Conservation (phyloP, 2,888 invertebrate genomes). For the Plutella xylostella region DNA sequence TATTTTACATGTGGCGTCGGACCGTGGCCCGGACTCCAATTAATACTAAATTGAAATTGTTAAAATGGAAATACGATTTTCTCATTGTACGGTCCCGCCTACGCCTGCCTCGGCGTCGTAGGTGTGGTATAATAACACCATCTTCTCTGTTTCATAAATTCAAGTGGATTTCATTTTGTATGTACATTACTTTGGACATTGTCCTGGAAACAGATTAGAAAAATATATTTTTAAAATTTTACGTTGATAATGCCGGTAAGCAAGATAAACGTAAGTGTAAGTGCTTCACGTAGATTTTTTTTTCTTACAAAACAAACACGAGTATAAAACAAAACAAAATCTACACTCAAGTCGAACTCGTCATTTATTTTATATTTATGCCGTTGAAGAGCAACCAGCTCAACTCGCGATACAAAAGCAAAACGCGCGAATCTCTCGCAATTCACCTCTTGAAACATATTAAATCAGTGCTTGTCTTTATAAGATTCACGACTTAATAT, state of each 20-base stretch:
- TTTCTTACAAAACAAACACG: no score
- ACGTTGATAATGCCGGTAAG: no score
- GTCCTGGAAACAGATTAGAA: background rate
- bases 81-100: constrained; percentile 45
- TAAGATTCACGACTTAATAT: constrained; percentile 65
- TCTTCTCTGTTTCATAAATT: constrained; percentile 41
- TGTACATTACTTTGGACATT: no score
- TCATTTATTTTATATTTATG: no score
- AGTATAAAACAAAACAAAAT: no score
- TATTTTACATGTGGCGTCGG: constrained; percentile 69
- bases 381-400: no score
- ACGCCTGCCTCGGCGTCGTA: constrained; percentile 50
- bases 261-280: no score
- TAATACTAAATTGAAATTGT: constrained; percentile 71
- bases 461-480: constrained; percentile 56
- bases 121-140: constrained; percentile 48
- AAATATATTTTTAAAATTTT: no score
- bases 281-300: no score
- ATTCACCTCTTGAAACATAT: constrained; percentile 24
- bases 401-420: no score
- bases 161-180: constrained; percentile 24
- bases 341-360: no score
- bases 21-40: constrained; percentile 61
- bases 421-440: constrained; percentile 14
- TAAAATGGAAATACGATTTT: constrained; percentile 70